Evolutionary conservation across 2,797 vertebrate species (phyloP).

Genomic region (Aldrovandia affinis): DNA sequence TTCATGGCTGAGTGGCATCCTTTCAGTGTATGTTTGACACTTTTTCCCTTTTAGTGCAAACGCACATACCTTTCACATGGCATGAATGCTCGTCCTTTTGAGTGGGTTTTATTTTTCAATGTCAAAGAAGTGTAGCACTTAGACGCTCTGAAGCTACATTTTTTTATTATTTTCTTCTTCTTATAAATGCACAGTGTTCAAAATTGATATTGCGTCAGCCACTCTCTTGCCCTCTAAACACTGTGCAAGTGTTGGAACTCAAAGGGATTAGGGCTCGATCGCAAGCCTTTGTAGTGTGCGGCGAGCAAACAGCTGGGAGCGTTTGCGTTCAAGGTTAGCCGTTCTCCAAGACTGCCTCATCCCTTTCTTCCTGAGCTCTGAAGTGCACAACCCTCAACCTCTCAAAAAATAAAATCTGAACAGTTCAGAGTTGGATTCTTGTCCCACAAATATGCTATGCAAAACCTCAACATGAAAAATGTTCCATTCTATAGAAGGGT

Average conservation of each 20-base stretch:
- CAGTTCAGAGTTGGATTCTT: neutral
- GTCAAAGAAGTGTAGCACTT: neutral
- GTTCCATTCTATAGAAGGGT: neutral
- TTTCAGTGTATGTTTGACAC: neutral
- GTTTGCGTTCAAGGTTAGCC: constrained; percentile 9
- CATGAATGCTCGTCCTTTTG: neutral
- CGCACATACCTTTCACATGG: neutral
- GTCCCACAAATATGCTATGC: no score
- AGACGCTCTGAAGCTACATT: neutral
- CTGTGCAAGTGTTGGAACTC: neutral
- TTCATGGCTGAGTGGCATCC: no score
- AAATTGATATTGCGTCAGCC: neutral
- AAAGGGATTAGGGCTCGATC: neutral
- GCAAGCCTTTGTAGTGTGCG: neutral
- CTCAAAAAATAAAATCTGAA: neutral
- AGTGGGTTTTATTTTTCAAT: neutral
- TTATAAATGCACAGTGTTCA: neutral
- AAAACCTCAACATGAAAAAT: no score
- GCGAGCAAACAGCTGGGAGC: neutral
- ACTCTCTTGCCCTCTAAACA: neutral
- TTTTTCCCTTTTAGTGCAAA: neutral
- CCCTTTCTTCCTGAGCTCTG: neutral
- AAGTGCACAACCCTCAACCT: neutral
- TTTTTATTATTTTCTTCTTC: no score
- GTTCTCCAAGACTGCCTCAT: neutral